Base-by-base conservation (phyloP, 2,113 vertebrate genomes). In the Notothenia rossii region DNA sequence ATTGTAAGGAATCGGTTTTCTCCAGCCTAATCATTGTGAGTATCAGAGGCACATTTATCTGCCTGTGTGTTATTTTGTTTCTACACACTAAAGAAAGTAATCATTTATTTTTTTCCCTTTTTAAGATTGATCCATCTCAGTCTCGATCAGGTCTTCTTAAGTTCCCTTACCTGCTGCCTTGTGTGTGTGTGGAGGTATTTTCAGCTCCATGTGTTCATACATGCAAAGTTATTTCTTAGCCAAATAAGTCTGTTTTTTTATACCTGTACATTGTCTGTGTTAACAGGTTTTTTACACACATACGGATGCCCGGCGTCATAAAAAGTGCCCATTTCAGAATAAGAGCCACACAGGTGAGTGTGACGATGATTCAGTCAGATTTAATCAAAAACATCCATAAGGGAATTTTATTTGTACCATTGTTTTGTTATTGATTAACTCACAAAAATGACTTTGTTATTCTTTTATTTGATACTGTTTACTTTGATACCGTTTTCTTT, bases 311-410 rank as follows among this genome's bases (percentile, higher is more conserved):
- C 48, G 1, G 0, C 94, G 98, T 64, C 66, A 9, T 9, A 92
- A 78, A 46, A 86, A 2, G 22, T 99, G 97, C 73, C 97, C 95
- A 2, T 95, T 98, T 88, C 6, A 0, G 15, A 75, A 91, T 54
- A 45, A 61, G 49, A 72, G 77, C 0, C 60, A 93, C 0, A 75
- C 86, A 72, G 95, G 97, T 99, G 92, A 96, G 96, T 94, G 17
- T 61, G 36, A 29, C 0, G 1, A 40, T 33, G 22, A 60, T 18
- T 64, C 17, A 54, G 51, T 72, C 53, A 55, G 10, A 63, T 1
- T 61, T 17, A 64, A 36, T 67, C 40, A 11, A 59, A 64, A 25
- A 7, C 3, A 29, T 46, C 9, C 7, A 10, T 2, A 1, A 5
- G 18, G 54, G 36, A 51, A 13, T 2, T 43, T 69, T 62, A 62